Evolutionary conservation across 2,797 vertebrate species (phyloP).

Genomic region (Falco berigora): DNA sequence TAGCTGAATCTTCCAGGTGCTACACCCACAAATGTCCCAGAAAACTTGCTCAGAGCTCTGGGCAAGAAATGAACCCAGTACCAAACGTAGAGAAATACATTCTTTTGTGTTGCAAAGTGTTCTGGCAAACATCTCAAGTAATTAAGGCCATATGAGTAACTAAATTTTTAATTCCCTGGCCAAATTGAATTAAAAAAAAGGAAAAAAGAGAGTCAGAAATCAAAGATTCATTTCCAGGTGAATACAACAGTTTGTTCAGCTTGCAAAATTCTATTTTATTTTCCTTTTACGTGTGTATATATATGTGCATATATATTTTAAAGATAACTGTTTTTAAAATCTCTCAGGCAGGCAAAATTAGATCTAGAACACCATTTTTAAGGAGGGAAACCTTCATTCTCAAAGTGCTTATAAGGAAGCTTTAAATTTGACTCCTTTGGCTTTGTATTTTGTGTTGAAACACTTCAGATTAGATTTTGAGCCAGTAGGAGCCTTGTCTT

Average conservation of each 20-base stretch:
- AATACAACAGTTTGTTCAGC: background rate
- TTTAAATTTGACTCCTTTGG: background rate
- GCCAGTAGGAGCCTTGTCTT: background rate
- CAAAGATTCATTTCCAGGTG: background rate
- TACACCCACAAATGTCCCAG: background rate
- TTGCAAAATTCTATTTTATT: background rate
- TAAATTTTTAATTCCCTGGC: background rate
- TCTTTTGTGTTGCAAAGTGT: background rate
- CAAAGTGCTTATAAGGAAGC: background rate
- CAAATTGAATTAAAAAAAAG: background rate
- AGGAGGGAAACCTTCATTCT: background rate
- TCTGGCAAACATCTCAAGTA: background rate
- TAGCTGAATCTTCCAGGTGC: background rate
- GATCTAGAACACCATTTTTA: background rate
- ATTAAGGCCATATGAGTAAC: background rate
- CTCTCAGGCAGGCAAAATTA: background rate
- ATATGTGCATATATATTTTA: background rate
- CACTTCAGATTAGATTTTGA: background rate
- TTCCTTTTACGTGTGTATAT: background rate
- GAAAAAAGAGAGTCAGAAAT: background rate
- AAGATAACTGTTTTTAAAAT: background rate
- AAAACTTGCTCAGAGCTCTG: background rate
- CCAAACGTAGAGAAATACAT: background rate
- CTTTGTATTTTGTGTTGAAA: background rate
- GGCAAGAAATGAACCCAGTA: background rate